Base-by-base conservation (phyloP, 2,113 vertebrate genomes). In the Plotosus lineatus region DNA sequence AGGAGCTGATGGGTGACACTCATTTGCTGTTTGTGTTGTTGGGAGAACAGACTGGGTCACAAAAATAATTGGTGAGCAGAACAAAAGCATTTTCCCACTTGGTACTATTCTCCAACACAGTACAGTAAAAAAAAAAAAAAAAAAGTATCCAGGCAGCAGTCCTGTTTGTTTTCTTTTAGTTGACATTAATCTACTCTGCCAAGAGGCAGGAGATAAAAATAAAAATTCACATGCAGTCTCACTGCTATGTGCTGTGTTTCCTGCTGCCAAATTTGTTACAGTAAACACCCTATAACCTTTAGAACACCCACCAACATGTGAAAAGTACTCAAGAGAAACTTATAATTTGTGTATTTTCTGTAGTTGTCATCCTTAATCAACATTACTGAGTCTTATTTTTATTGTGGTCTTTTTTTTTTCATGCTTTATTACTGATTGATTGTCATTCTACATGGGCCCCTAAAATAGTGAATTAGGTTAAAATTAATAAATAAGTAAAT, bases 101-200 rank as follows among this genome's bases (percentile, higher is more conserved):
- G 42, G 23, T 21, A 42, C 36, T 12, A 4, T 21, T 66, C 5
- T 33, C 63, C 23, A 65, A 23, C 63, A 66, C 36, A 6, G 10
- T n/a, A 40, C 63, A n/a, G 36, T 66, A 66, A n/a, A 10, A 66
- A 12, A n/a, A n/a, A n/a, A n/a, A n/a, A n/a, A n/a, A n/a, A n/a
- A n/a, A n/a, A n/a, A n/a, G n/a, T n/a, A 40, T 11, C 63, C 19
- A 36, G 3, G 6, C 60, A 63, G 31, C 17, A 40, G 19, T 21
- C 21, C 61, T 65, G 61, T 65, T 65, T 61, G 31, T 33, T 63
- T 63, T 63, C 60, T 63, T 33, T 65, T 65, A 15, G 58, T 7
- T 33, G 15, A 61, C 12, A 4, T 28, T 14, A 61, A 36, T 33
- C 17, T 12, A n/a, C 10, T 11, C 4, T 63, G 31, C 31, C 60